Base-by-base conservation (phyloP, 2,888 invertebrate species). In the Ochropleura plecta region DNA sequence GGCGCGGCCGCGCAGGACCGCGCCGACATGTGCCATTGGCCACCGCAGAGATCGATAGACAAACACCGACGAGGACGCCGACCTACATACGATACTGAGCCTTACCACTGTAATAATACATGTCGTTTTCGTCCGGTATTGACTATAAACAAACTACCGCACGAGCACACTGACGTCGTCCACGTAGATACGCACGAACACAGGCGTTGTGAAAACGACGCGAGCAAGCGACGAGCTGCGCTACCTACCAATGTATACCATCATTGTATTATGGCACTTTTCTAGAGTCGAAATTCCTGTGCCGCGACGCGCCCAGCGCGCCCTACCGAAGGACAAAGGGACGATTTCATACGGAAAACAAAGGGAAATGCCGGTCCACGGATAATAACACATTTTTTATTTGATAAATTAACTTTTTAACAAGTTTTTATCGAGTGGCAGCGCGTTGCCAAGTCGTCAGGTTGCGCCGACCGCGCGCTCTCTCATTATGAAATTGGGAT, bases 11-110 rank as follows among this genome's bases (percentile, higher is more conserved):
- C 95, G 97, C 95, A 95, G 92, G 94, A 93, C 92, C 94, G 95
- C 92, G 92, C 94, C 96, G 96, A 96, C 97, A 97, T 97, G 96
- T 97, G 96, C 96, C 94, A 97, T 97, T 97, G 97, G 97, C 94
- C 95, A 94, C 94, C 94, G 93, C 94, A 90, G 92, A 96, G 97
- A 97, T 97, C 97, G 97, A 97, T 97, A 97, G 97, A 94, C 96
- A 96, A 97, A 97, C 95, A 96, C 93, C 94, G 93, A 89, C 93
- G 96, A 96, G 96, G 97, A 95, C 96, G 92, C 93, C 96, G 95
- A 95, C 95, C 95, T 92, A 93, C 93, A 93, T 91, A 92, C 92
- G 91, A 96, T 93, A 94, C 89, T 93, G 93, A 91, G 88, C 95
- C 93, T 95, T 97, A 95, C 88, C 66, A 70, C 82, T 79, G 76